A percentile compares a stretch with the other conserved stretches of the same genome.
Evolutionary conservation across 2,113 vertebrate species (phyloP).

Genomic region (Nestor notabilis): DNA sequence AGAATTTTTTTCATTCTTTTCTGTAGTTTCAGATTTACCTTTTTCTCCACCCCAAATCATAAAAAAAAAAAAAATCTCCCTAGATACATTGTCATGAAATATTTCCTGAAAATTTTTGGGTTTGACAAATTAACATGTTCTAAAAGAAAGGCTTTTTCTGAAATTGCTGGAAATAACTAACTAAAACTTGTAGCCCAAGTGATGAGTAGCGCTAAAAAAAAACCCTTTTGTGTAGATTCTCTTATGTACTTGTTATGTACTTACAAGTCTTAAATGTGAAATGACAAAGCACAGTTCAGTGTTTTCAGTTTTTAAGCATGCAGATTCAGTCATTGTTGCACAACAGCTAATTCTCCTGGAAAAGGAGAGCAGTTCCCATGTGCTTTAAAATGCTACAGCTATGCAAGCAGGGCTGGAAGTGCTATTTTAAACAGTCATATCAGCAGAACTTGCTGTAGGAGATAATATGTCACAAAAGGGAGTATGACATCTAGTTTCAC

Average conservation of each 20-base stretch:
- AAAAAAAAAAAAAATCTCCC: neutral
- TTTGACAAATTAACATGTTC: neutral
- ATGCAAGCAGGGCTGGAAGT: conserved; percentile 5
- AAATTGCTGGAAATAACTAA: conserved; percentile 4
- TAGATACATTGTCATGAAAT: neutral
- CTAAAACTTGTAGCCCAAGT: conserved; percentile 31
- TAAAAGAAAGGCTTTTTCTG: neutral
- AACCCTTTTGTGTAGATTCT: neutral
- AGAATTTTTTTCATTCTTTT: neutral
- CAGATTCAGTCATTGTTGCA: neutral
- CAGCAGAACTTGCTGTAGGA: conserved; percentile 62
- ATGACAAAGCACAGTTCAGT: neutral
- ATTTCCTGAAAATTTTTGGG: neutral
- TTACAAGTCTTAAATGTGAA: neutral
- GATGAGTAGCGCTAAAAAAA: neutral
- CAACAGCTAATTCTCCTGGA: neutral
- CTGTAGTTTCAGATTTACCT: neutral
- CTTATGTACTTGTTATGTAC: neutral
- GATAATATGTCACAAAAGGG: conserved; percentile 67
- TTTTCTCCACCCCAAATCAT: accelerated
- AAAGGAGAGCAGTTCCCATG: conserved; percentile 27
- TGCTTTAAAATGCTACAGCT: conserved; percentile 45
- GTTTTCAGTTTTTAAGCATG: neutral
- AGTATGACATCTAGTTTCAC: conserved; percentile 62
- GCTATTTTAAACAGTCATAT: conserved; percentile 65